These are phyloP conservation scores for Tarsius wallacei DNA, from an alignment of 2,797 vertebrate genomes.

Conservation along the genomic window DNA sequence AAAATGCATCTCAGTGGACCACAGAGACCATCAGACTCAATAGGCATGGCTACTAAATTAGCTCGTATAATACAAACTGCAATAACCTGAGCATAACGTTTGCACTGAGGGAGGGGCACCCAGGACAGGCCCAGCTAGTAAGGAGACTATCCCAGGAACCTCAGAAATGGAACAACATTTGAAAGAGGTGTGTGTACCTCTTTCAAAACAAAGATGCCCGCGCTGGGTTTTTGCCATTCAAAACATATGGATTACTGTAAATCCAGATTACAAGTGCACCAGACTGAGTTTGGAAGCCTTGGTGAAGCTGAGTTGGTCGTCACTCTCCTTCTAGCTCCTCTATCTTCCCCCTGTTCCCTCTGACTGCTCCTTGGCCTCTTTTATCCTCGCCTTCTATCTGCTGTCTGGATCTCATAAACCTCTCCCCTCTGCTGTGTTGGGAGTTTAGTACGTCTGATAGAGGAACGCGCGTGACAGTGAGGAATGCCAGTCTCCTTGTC, in stretches of 20 bases:
- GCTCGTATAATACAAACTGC: neutral
- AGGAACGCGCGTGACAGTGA: neutral
- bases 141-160: neutral
- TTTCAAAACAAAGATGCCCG: neutral
- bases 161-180: neutral
- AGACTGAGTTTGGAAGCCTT: neutral
- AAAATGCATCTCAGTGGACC: slow-evolving; percentile 28
- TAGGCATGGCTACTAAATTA: neutral
- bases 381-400: neutral
- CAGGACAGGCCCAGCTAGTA: neutral
- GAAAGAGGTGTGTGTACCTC: neutral
- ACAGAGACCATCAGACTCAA: neutral
- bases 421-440: neutral
- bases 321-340: neutral
- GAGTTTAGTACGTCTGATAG: neutral
- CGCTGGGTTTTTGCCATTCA: neutral
- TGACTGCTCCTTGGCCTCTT: neutral
- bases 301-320: neutral
- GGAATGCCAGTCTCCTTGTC: neutral
- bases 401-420: neutral
- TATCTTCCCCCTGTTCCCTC: neutral
- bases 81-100: neutral
- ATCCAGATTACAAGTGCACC: neutral
- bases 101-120: neutral
- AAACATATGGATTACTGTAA: neutral